Percentiles rank a stretch among this genome's conserved stretches.
phyloP scores from a whole-genome alignment of 1,140 invertebrate species.

The Hermetia illucens region DNA sequence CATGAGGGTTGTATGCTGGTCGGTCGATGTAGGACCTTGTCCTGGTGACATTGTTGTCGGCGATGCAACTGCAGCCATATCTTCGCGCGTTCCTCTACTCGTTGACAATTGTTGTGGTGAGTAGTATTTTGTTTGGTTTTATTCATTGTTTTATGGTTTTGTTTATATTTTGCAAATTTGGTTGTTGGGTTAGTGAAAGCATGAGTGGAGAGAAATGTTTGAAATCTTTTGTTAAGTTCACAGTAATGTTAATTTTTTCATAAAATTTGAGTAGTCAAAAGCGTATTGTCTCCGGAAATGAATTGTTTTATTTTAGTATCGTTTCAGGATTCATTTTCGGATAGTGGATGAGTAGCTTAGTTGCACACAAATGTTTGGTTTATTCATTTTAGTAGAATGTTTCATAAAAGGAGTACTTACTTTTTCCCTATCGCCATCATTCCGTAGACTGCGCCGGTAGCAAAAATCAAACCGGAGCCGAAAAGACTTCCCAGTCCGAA shows the following conservation, averaged over 20 bases:
- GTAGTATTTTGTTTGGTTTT: slow-evolving; percentile 1
- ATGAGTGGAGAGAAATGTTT: slow-evolving; percentile 3
- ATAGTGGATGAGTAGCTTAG: no score
- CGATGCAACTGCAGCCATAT: slow-evolving; percentile 66
- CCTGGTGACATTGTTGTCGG: slow-evolving; percentile 40
- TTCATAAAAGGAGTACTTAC: slow-evolving; percentile 50
- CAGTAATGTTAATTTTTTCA: no score
- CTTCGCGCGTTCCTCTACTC: slow-evolving; percentile 61
- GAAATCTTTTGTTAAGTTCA: slow-evolving; percentile 1
- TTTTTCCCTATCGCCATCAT: slow-evolving; percentile 87
- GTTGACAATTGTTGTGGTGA: slow-evolving; percentile 1
- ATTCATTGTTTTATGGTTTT: neutral
- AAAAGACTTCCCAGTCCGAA: slow-evolving; percentile 61
- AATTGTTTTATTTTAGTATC: no score
- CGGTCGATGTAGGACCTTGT: slow-evolving; percentile 45
- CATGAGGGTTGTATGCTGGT: slow-evolving; percentile 64
- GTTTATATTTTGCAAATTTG: neutral
- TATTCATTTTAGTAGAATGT: no score
- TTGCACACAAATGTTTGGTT: no score
- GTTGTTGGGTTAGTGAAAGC: slow-evolving; percentile 1
- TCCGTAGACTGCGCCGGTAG: slow-evolving; percentile 78
- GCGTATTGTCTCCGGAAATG: no score
- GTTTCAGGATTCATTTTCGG: no score
- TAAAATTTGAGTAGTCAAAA: no score
- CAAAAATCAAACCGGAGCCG: slow-evolving; percentile 77